Evolutionary conservation across 2,113 vertebrate genomes (phyloP).

Genomic region (Nesoenas mayeri): DNA sequence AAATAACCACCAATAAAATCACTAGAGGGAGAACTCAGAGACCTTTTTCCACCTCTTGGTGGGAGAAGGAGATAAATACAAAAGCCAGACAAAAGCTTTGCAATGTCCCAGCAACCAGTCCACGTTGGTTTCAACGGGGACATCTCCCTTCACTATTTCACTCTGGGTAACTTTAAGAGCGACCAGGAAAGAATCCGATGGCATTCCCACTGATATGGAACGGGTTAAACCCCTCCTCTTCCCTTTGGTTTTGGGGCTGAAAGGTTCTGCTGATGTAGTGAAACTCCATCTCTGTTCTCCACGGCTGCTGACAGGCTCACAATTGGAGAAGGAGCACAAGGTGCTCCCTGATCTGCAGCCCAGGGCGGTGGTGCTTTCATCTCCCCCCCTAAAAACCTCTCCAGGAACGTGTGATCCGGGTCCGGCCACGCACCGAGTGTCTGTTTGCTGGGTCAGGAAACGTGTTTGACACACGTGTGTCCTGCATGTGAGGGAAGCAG

Average conservation of each 20-base stretch:
- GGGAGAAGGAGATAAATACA: background rate
- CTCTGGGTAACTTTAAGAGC: background rate
- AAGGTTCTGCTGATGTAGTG: background rate
- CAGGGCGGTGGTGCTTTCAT: background rate
- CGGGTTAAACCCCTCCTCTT: background rate
- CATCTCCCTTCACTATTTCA: background rate
- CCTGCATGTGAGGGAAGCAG: background rate
- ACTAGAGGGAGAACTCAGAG: background rate
- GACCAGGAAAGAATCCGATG: background rate
- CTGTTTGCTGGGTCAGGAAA: background rate
- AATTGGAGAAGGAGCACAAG: background rate
- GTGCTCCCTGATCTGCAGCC: background rate
- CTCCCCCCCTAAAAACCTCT: background rate
- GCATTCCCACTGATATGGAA: background rate
- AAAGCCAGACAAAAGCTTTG: background rate
- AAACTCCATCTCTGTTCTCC: background rate
- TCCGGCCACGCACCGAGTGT: accelerated
- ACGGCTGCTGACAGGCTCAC: background rate
- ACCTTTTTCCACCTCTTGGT: background rate
- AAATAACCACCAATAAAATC: background rate
- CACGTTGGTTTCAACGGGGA: accelerated
- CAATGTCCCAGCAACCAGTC: background rate
- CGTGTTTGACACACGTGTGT: accelerated
- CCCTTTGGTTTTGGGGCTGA: background rate
- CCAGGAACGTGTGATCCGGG: accelerated